Evolutionary conservation across 1,140 invertebrate species (phyloP), one percentile per base, ranked within the genome.

Genomic region (Drosophila lini): DNA sequence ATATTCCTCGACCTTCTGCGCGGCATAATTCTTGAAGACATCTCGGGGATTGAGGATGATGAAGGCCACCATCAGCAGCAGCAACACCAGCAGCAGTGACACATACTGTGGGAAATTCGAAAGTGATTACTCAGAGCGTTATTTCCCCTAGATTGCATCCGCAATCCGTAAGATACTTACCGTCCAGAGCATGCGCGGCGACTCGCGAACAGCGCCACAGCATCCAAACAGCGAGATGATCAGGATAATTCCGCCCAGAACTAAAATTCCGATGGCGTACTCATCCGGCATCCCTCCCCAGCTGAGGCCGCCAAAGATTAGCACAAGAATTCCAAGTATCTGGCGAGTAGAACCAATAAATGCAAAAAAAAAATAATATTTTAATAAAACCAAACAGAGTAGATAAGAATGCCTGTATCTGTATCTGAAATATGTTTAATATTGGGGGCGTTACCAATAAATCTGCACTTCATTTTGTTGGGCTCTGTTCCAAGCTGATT

Each of bases 151-250:
- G 16, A 40, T 19, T 22, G 22, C 8, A 58, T 36, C 9, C 3
- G n/a, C 50, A 38, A 53, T 28, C 1, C 34, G 52, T 5, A 3
- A 25, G 19, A 25, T 67, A 93, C 93, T 93, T 92, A 97, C 96
- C 79, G 96, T 96, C 86, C 96, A 94, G 16, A 96, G 93, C 95
- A 97, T 97, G 91, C 96, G 97, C 74, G 95, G 94, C 73, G 95
- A 97, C 91, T 97, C 96, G 56, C 95, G 94, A 56, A 97, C 94
- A 2, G 97, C 96, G 31, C 97, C 97, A 79, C 96, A 97, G 92
- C 96, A 97, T 79, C 97, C 97, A 77, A 97, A 96, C 93, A 97
- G 96, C 1, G 96, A 95, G 56, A 97, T 95, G 10, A 96, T 56
- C 82, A 97, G 95, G 41, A 97, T 95, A 45, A 96, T 92, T 3